Evolutionary conservation across 2,113 vertebrate genomes (phyloP), one percentile per base, ranked within the genome.

Genomic region (Australoheros scitulus): DNA sequence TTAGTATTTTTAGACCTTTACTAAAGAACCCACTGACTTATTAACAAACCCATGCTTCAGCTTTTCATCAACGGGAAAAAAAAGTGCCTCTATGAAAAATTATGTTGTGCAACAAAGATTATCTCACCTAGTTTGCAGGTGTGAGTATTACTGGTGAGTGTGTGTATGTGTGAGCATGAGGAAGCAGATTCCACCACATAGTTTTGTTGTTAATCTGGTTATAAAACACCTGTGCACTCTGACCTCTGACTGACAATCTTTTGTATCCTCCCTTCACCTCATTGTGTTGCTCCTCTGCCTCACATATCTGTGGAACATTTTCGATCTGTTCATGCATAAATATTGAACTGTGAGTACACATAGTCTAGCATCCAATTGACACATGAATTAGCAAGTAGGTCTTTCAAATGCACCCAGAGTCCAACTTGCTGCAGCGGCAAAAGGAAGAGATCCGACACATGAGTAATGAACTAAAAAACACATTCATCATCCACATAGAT

Each of bases 131-230:
- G 50, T 7, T 7, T 50, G 14, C 47, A 17, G 47, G 29, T 32
- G 6, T 50, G 43, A 15, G 43, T 50, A 43, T 43, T 43, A 43
- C 11, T 13, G 41, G 43, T 50, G 43, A 41, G 59, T 56, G 52
- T 59, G 17, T n/a, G 3, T 22, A n/a, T 76, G 65, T 34, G 52
- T 22, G 24, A 8, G 22, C 0, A 9, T 55, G 60, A 68, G 76
- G 63, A 92, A 78, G 75, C 80, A 79, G 72, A 87, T 76, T 87
- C 56, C 41, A 17, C 11, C 56, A 70, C 56, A 29, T 32, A 41
- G 77, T 55, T 72, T 63, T 52, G 50, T 11, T 82, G 79, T 74
- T 70, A 82, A 91, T 89, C 78, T 82, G 55, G 56, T 92, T 92
- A 84, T 77, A 80, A 74, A 92, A 93, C 81, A 74, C 3, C 2